Base-by-base conservation (phyloP, 2,888 invertebrate species). In the Lepeophtheirus nordmannii region DNA sequence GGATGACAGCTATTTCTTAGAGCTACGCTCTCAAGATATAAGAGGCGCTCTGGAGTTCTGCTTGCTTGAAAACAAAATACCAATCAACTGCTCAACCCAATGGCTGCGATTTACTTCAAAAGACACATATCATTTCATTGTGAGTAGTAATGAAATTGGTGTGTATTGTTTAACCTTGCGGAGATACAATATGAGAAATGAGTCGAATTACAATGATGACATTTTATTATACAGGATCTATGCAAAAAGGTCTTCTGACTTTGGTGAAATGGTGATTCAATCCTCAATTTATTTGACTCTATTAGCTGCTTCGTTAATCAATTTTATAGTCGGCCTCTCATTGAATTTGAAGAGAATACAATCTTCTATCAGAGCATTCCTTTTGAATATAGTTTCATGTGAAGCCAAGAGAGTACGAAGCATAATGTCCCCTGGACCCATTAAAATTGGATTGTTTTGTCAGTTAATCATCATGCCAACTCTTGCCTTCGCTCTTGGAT, bases 91-190 rank as follows among this genome's bases (percentile, higher is more conserved):
- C 8, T 46, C 53, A n/a, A 30, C 53, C 14, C n/a, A 46, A 17
- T 14, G 17, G 53, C 17, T 46, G 53, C 2, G 14, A 46, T 17
- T 46, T 17, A 46, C 14, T 46, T 46, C 53, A n/a, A 5, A n/a
- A 46, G 8, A 46, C 17, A 46, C 8, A 8, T 17, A 46, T 46
- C 14, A 14, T n/a, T 5, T 46, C 17, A 46, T 14, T n/a, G 17
- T 46, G n/a, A 46, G 53, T n/a, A 46, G 53, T 17, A n/a, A 14
- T 17, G 53, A 46, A 46, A 46, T 46, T 46, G 53, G 53, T n/a
- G 14, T 46, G 53, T 8, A 46, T 46, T 46, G 53, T 17, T 3
- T 46, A 14, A 46, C 53, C 2, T 17, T 46, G 14, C 53, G 53
- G 8, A 46, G 53, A 46, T 17, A n/a, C 7, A 30, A 30, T 30